Evolutionary conservation across 2,888 invertebrate genomes (phyloP), one percentile per base, ranked within the genome.

Genomic region (Drosophila lacicola): DNA sequence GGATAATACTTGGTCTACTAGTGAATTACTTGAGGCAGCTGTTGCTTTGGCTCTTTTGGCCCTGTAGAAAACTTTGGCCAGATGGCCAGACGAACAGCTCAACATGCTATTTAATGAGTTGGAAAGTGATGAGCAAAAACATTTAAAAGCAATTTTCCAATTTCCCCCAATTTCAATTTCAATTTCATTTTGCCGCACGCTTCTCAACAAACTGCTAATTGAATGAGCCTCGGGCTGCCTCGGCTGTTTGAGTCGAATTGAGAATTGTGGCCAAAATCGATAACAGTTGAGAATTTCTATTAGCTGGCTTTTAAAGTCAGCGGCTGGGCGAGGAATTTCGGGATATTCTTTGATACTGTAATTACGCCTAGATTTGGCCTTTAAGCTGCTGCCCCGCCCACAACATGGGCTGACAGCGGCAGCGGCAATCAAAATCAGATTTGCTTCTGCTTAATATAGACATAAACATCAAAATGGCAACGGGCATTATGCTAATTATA

Each of bases 401-500:
- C n/a, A 4, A 19, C 21, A 25, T 13, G 11, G 29, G 44, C n/a
- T 17, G 17, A 10, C 21, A 9, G n/a, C 2, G 17, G 34, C 19
- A 49, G 17, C 49, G 45, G 72, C 63, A 74, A 74, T 78, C 70
- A 78, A 73, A 78, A 70, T 70, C 64, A 60, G 61, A 79, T 69
- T 70, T 78, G 55, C 51, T 53, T 51, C n/a, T 54, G 56, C 45
- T 63, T 41, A 47, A 72, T 69, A 80, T 70, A 72, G 68, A 49
- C 60, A 41, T 44, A 19, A 42, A 55, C 39, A 71, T 21, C 36
- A 51, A 64, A 57, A 56, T 45, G 51, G 42, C 36, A 37, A 49
- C 44, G 34, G 42, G 36, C 55, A 77, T 81, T 83, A 80, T 68
- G 80, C 74, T 84, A 80, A 78, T 82, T 84, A 75, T 75, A 72